Percentiles rank a stretch among this genome's conserved stretches.
Conservation (phyloP, 2,797 vertebrate species). For the Sciurus carolinensis region DNA sequence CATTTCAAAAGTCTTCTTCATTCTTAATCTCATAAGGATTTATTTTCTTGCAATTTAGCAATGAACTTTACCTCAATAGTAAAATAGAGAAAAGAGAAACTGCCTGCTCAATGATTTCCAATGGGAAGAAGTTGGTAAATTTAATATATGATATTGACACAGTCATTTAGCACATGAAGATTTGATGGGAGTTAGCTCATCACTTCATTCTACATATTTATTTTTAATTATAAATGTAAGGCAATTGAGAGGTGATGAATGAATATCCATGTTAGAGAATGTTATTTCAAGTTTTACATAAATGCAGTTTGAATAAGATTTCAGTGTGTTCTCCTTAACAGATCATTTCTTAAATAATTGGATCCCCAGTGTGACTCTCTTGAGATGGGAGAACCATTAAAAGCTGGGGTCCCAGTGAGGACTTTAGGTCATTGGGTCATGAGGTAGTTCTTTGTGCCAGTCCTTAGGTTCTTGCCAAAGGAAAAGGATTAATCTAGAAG, state of each 20-base stretch:
- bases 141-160: neutral
- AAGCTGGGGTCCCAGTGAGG: no score
- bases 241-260: neutral
- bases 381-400: no score
- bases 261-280: neutral
- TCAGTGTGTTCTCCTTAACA: no score
- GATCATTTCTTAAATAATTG: no score
- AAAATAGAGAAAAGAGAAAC: slow-evolving; percentile 38
- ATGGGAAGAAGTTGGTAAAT: neutral
- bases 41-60: neutral
- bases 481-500: no score
- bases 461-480: neutral
- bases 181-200: no score
- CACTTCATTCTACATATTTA: no score
- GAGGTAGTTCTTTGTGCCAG: no score
- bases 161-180: no score
- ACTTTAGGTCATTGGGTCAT: no score
- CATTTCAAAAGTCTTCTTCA: neutral
- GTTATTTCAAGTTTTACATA: neutral
- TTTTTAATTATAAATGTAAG: slow-evolving; percentile 55
- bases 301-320: no score
- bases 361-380: no score
- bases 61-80: slow-evolving; percentile 4
- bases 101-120: slow-evolving; percentile 21
- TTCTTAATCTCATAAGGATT: slow-evolving; percentile 13